Conservation (phyloP, 53 echinoderm and acorn worm genomes). For the Antedon mediterranea region DNA sequence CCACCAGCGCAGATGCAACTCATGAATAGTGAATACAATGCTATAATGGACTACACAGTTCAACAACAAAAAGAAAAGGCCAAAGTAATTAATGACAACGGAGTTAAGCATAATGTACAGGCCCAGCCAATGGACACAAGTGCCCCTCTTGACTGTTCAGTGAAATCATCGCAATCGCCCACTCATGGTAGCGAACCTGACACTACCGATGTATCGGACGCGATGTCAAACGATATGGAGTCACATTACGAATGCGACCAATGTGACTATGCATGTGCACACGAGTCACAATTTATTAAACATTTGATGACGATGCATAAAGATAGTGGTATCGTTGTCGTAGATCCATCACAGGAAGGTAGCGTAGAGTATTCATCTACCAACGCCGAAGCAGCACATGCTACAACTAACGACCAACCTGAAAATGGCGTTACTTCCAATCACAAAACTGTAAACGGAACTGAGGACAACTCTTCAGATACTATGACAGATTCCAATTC, state of each 20-base stretch:
- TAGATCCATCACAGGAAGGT: not conserved
- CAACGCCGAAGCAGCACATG: not conserved
- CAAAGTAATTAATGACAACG: not conserved
- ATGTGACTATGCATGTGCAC: not conserved
- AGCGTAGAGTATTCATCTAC: not conserved
- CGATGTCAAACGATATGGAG: not conserved
- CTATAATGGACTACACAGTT: not conserved
- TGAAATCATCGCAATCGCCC: not conserved
- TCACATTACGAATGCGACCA: not conserved
- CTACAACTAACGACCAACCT: not conserved
- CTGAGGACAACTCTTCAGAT: not conserved
- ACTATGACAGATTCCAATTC: not conserved
- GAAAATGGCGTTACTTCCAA: not conserved
- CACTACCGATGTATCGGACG: not conserved
- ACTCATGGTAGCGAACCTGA: not conserved
- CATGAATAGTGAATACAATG: not conserved
- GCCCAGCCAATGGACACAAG: not conserved
- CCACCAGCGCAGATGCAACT: not conserved
- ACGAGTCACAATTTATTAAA: not conserved
- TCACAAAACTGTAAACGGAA: not conserved
- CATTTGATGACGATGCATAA: not conserved
- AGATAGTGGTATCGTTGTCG: not conserved
- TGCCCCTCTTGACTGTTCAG: not conserved
- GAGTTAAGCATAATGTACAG: not conserved
- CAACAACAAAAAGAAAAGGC: not conserved